Base-by-base conservation (phyloP, 2,113 vertebrate genomes). In the Callipepla squamata region DNA sequence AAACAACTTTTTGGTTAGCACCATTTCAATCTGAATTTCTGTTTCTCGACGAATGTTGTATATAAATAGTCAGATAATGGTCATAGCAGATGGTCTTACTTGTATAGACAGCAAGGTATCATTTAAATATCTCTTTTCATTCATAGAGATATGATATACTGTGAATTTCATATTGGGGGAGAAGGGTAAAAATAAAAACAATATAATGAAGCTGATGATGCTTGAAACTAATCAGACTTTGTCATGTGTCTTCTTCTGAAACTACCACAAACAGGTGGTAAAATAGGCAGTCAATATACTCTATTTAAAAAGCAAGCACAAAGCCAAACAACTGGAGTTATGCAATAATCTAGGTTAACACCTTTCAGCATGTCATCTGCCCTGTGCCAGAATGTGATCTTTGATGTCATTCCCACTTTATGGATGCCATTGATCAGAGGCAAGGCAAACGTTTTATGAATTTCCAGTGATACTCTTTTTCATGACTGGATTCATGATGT, bases 381-480 rank as follows among this genome's bases (percentile, higher is more conserved):
- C 13, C 63, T 23, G 57, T 6, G 3, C 4, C 11, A 17, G 48
- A 17, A 80, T 21, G 14, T 47, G 45, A 8, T 73, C 78, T 7
- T 72, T 9, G 28, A 9, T 0, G 0, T 17, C 16, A 3, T 18
- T 86, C 8, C 26, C 1, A 1, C 38, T 85, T 13, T 72, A 26
- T 32, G 0, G 0, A 13, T 53, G 25, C n/a, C 0, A 2, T 2
- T 9, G 23, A 14, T 7, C 0, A 1, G 25, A 42, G 10, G 9
- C 0, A 1, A 84, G 4, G 13, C 40, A 58, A 55, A 25, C 0
- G 0, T n/a, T 68, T 61, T 28, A 14, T 32, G 26, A 17, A 65
- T 53, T 75, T n/a, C 48, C 25, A 67, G 30, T n/a, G 40, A 7
- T 0, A 0, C 32, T 2, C 10, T 77, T 11, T 8, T 23, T 40